A percentile compares a stretch with the other conserved stretches of the same genome.
Evolutionary conservation across 2,113 vertebrate species (phyloP).

Genomic region (Etheostoma cragini): DNA sequence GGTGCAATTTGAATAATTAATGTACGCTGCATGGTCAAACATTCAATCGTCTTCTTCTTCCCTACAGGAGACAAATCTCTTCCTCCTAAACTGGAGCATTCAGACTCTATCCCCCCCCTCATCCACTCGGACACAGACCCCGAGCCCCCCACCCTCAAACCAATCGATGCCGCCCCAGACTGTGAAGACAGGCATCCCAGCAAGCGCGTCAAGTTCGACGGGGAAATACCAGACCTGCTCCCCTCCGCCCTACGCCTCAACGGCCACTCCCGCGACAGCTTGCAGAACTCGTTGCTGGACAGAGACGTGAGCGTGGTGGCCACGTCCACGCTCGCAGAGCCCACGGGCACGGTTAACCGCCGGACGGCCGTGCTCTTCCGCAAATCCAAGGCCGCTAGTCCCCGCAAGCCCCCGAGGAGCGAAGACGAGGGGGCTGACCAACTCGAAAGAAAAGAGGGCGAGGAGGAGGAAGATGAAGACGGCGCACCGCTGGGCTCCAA

Average conservation of each 20-base stretch:
- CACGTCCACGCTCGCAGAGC: constrained; percentile 90
- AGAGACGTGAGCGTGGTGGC: constrained; percentile 90
- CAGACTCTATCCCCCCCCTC: constrained; percentile 93
- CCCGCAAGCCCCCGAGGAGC: constrained; percentile 87
- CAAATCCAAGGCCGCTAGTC: constrained; percentile 93
- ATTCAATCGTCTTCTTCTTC: background rate
- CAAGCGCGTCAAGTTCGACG: constrained; percentile 87
- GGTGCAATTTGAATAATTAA: background rate
- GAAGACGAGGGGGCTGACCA: background rate
- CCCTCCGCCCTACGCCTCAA: constrained; percentile 86
- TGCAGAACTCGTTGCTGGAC: constrained; percentile 87
- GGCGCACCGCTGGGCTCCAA: constrained; percentile 93
- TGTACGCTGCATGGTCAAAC: background rate
- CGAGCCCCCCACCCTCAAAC: constrained; percentile 97
- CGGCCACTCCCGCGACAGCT: constrained; percentile 89
- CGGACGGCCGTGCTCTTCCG: constrained; percentile 94
- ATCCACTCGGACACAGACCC: constrained; percentile 91
- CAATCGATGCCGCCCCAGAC: constrained; percentile 90
- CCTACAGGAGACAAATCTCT: constrained; percentile 93
- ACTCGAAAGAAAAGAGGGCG: background rate
- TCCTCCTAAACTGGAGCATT: constrained; percentile 97
- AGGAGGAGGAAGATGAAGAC: constrained; percentile 84
- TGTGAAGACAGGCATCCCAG: constrained; percentile 85
- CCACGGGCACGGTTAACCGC: constrained; percentile 89
- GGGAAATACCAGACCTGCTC: constrained; percentile 84